phyloP scores from a whole-genome alignment of 2,888 invertebrate species.

The Mimachlamys varia region DNA sequence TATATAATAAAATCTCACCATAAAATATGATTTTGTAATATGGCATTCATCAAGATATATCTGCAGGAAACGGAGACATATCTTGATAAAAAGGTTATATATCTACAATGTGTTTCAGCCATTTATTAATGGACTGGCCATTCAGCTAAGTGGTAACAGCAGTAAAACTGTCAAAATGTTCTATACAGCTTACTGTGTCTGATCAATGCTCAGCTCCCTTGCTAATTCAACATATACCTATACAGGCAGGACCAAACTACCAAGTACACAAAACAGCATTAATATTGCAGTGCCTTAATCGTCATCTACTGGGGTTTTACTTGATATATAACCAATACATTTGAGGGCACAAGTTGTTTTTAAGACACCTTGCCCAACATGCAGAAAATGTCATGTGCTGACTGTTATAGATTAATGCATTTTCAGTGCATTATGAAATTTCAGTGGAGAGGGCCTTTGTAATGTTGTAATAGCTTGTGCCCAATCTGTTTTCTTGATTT shows the following conservation, averaged over 20 bases:
- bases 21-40: not conserved
- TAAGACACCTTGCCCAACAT: no score
- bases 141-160: not conserved
- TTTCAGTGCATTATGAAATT: no score
- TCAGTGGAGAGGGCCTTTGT: no score
- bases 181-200: not conserved
- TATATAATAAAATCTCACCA: not conserved
- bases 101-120: not conserved
- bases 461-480: no score
- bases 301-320: not conserved
- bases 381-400: no score
- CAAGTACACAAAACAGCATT: not conserved
- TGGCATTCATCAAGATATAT: not conserved
- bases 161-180: slow-evolving; percentile 10
- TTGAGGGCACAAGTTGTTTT: no score
- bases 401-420: no score
- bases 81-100: not conserved
- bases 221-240: not conserved
- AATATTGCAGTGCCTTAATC: not conserved
- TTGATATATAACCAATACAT: not conserved
- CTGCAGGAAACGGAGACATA: not conserved
- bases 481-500: no score
- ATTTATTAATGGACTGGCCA: not conserved
- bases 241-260: not conserved
- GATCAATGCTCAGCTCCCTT: not conserved